phyloP scores from a whole-genome alignment of 1,140 invertebrate genomes.

The Drosophila ambigua region DNA sequence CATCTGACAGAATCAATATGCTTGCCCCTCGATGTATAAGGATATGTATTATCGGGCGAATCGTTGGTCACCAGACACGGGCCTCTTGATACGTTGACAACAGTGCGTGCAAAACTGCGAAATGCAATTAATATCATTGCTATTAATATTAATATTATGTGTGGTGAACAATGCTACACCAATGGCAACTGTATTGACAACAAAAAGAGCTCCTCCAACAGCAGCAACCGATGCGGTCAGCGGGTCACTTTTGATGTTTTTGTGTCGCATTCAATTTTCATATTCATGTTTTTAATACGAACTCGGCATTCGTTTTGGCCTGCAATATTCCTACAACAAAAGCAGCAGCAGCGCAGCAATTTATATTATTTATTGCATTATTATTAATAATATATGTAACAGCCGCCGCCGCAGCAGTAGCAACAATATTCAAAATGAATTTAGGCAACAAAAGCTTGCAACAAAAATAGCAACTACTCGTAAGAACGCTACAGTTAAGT shows the following conservation, averaged over 20 bases:
- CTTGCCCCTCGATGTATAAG: conserved; percentile 89
- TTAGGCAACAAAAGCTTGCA: conserved; percentile 5
- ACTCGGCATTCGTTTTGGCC: conserved; percentile 65
- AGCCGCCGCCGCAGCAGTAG: neutral
- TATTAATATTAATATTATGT: conserved; percentile 36
- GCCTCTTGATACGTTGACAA: conserved; percentile 81
- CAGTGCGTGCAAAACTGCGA: conserved; percentile 17
- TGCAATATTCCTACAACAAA: conserved; percentile 38
- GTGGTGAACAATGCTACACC: conserved; percentile 42
- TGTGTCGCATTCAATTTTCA: conserved; percentile 62
- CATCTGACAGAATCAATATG: conserved; percentile 85
- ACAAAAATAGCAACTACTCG: neutral
- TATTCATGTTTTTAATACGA: conserved; percentile 62
- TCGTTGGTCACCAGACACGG: conserved; percentile 82
- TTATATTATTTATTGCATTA: conserved; percentile 50
- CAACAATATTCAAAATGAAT: conserved; percentile 6
- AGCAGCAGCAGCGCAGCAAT: conserved; percentile 24
- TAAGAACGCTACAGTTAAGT: too few species aligned
- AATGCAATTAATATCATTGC: conserved; percentile 32
- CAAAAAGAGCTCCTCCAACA: conserved; percentile 30
- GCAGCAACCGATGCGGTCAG: conserved; percentile 31
- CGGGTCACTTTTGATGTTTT: conserved; percentile 57
- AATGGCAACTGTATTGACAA: conserved; percentile 46
- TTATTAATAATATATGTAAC: conserved; percentile 26
- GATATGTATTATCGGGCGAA: conserved; percentile 87